Conservation (phyloP, 2,797 vertebrate species). For the Botia kubotai region DNA sequence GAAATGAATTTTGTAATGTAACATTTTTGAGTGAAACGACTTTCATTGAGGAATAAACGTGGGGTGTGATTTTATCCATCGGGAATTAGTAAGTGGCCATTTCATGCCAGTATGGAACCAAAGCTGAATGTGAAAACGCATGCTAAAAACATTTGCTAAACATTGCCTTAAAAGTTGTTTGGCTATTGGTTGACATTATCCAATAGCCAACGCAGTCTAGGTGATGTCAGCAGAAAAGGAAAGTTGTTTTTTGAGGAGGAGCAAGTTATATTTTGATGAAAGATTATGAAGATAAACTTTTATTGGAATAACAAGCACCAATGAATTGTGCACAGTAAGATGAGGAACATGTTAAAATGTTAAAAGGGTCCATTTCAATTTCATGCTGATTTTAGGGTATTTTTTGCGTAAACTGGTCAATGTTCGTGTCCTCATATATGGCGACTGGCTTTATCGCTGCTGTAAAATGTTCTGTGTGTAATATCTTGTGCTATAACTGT, state of each 20-base stretch:
- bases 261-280: background rate
- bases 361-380: constrained; percentile 12
- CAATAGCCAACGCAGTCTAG: background rate
- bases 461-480: constrained; percentile 31
- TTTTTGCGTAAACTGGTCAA: constrained; percentile 58
- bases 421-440: constrained; percentile 33
- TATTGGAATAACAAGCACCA: background rate
- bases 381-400: constrained; percentile 47
- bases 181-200: background rate
- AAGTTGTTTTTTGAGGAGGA: constrained; percentile 3
- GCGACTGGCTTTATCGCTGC: constrained; percentile 16
- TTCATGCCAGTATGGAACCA: background rate
- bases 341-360: background rate
- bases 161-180: background rate
- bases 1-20: constrained; percentile 1
- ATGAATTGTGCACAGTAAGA: background rate
- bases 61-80: background rate
- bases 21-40: background rate
- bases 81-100: background rate
- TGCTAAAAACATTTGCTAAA: background rate
- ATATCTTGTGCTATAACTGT: constrained; percentile 32
- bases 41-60: background rate
- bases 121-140: background rate
- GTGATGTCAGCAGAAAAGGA: background rate
- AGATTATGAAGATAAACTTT: background rate